A percentile compares a stretch with the other conserved stretches of the same genome.
Evolutionary conservation across 2,888 invertebrate genomes (phyloP).

Genomic region (Endotricha flammealis): DNA sequence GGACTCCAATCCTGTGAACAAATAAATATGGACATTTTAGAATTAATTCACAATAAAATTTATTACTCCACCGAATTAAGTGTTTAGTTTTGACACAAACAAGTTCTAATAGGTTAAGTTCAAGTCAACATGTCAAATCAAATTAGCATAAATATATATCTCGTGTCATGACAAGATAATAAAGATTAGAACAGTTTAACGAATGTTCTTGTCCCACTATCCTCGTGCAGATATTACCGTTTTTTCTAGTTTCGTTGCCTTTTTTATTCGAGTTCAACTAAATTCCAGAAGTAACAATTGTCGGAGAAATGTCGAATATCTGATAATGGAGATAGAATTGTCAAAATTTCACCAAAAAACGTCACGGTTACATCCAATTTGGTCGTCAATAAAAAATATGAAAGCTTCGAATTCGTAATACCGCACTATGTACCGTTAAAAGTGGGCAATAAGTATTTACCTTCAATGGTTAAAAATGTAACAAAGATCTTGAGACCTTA

Average conservation of each 20-base stretch:
- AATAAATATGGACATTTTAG: too few species aligned
- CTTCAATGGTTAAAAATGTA: background rate
- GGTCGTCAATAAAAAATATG: conserved; percentile 6
- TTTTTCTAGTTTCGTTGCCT: too few species aligned
- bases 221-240: too few species aligned
- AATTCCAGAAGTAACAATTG: background rate
- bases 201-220: too few species aligned
- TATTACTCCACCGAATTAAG: too few species aligned
- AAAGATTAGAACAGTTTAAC: background rate
- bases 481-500: background rate
- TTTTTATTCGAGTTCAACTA: too few species aligned
- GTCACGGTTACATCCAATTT: conserved; percentile 8
- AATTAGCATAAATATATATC: background rate
- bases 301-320: background rate
- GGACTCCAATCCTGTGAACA: conserved; percentile 41
- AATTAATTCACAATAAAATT: too few species aligned
- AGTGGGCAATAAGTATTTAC: conserved; percentile 10
- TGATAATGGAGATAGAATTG: background rate
- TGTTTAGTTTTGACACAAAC: too few species aligned
- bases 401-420: conserved; percentile 15
- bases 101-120: too few species aligned
- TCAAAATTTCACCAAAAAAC: background rate
- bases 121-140: background rate
- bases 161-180: background rate
- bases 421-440: conserved; percentile 21